phyloP scores from a whole-genome alignment of 1,140 invertebrate species.

The Pseudomyrmex flavicornis region DNA sequence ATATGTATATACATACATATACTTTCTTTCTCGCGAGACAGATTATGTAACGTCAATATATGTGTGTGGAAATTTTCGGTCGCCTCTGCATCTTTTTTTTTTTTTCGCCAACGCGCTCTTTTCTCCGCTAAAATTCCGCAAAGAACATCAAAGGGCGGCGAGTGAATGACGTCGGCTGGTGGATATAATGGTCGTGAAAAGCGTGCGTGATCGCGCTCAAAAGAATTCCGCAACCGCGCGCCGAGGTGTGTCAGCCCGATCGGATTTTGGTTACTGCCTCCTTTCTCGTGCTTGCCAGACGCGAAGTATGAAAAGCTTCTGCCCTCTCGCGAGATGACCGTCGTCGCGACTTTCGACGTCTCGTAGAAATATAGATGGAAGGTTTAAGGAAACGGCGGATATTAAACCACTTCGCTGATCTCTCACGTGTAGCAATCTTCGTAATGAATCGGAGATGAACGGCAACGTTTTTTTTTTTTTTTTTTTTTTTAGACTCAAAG shows the following conservation, averaged over 20 bases:
- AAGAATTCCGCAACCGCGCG: constrained; percentile 45
- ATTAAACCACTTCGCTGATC: constrained; percentile 44
- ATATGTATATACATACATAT: no score
- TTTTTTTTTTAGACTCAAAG: neutral
- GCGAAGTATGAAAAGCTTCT: constrained; percentile 38
- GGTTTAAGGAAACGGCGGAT: constrained; percentile 21
- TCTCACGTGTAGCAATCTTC: neutral
- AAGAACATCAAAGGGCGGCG: constrained; percentile 51
- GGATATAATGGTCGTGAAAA: constrained; percentile 50
- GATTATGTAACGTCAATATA: constrained; percentile 44
- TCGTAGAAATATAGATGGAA: constrained; percentile 44
- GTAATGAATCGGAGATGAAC: neutral
- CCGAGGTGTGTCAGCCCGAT: constrained; percentile 48
- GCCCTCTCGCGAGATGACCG: constrained; percentile 32
- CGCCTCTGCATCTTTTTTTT: neutral
- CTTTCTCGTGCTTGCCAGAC: constrained; percentile 36
- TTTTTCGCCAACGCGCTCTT: neutral
- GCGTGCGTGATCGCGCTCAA: constrained; percentile 35
- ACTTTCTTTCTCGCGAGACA: neutral
- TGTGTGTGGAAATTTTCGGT: constrained; percentile 12
- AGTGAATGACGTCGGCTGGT: constrained; percentile 42
- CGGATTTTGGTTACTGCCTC: constrained; percentile 45
- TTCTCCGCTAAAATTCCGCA: constrained; percentile 30
- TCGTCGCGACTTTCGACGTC: constrained; percentile 34
- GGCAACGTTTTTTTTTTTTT: neutral